Evolutionary conservation across 2,888 invertebrate species (phyloP).

Genomic region (Rhamphomyia laevipes): DNA sequence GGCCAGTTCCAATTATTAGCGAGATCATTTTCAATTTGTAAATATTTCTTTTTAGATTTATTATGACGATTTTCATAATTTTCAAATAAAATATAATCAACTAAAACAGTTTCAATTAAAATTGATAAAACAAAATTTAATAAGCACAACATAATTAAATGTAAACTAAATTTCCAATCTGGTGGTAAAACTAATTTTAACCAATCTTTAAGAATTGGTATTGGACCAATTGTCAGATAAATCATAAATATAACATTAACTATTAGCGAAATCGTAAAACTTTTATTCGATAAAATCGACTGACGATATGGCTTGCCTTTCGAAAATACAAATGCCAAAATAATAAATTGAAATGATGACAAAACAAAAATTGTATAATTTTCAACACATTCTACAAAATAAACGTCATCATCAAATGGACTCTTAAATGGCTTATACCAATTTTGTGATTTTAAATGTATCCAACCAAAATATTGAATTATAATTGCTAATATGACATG

Average conservation of each 20-base stretch:
- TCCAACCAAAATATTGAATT: constrained; percentile 48
- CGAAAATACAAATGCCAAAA: constrained; percentile 68
- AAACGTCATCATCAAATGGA: constrained; percentile 36
- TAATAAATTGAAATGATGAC: constrained; percentile 77
- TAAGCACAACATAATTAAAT: constrained; percentile 38
- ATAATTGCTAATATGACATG: constrained; percentile 51
- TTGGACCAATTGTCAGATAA: constrained; percentile 52
- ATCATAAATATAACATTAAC: constrained; percentile 50
- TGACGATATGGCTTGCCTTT: constrained; percentile 75
- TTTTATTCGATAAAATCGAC: constrained; percentile 64
- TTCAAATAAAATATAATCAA: constrained; percentile 43
- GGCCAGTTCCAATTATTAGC: too few species aligned
- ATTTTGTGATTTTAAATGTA: constrained; percentile 20
- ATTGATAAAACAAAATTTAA: constrained; percentile 41
- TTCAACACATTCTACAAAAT: constrained; percentile 54
- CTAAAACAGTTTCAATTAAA: constrained; percentile 41
- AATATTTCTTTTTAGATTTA: too few species aligned
- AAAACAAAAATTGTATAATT: constrained; percentile 69
- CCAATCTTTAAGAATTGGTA: constrained; percentile 43
- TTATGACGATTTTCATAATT: constrained; percentile 30
- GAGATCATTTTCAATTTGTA: too few species aligned
- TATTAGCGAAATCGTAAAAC: constrained; percentile 51
- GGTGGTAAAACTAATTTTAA: constrained; percentile 54
- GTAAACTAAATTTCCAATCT: constrained; percentile 38
- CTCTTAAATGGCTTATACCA: constrained; percentile 26